Evolutionary conservation across 2,888 invertebrate genomes (phyloP).

Genomic region (Microctonus brassicae): DNA sequence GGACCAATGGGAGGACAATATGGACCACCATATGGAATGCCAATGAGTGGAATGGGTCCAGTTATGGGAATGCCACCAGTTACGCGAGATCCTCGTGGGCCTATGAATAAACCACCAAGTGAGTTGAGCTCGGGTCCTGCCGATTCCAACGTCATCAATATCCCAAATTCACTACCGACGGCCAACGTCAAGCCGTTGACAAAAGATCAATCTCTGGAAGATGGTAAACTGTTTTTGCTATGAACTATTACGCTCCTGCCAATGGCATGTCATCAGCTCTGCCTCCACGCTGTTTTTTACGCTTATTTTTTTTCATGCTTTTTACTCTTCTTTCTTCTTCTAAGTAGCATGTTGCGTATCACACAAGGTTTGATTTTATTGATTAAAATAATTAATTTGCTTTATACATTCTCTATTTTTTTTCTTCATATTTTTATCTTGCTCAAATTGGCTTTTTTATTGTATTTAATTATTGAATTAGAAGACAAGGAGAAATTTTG

Average conservation of each 20-base stretch:
- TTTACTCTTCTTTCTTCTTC: slow-evolving; percentile 6
- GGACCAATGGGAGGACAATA: slow-evolving; percentile 72
- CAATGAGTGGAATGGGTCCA: slow-evolving; percentile 71
- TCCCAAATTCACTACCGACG: slow-evolving; percentile 65
- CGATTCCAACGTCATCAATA: slow-evolving; percentile 67
- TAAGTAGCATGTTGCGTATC: slow-evolving; percentile 12
- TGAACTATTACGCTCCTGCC: slow-evolving; percentile 71
- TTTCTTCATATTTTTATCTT: no score
- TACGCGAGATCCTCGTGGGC: slow-evolving; percentile 65
- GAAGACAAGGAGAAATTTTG: not conserved
- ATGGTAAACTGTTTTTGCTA: slow-evolving; percentile 69
- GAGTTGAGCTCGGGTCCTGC: slow-evolving; percentile 74
- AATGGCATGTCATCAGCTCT: slow-evolving; percentile 60
- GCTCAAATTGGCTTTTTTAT: not conserved
- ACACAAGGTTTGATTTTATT: slow-evolving; percentile 29
- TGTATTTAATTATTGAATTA: not conserved
- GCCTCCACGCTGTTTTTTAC: slow-evolving; percentile 23
- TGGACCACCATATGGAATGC: slow-evolving; percentile 71
- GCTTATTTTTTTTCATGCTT: slow-evolving; percentile 27
- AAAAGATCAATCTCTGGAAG: slow-evolving; percentile 69
- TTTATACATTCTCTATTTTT: not conserved
- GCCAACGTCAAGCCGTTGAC: slow-evolving; percentile 66
- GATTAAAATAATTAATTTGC: not conserved
- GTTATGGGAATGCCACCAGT: slow-evolving; percentile 69
- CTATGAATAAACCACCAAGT: slow-evolving; percentile 76